Evolutionary conservation across 2,113 vertebrate species (phyloP), one percentile per base, ranked within the genome.

Genomic region (Corythoichthys intestinalis): DNA sequence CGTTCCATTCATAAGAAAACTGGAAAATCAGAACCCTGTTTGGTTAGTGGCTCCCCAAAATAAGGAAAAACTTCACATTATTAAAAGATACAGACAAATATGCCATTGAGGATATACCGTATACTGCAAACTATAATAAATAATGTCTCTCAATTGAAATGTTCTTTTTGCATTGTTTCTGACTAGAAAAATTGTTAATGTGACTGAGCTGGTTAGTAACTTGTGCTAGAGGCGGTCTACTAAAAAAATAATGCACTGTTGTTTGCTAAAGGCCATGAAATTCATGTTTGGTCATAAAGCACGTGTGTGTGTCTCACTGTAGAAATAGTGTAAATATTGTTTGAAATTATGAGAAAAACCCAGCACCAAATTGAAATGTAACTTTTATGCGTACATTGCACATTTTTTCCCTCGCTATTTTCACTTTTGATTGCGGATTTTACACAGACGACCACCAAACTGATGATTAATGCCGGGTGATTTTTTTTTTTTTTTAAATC

Each of bases 1-100:
- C 28, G 1, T 59, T 76, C 66, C 62, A 67, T 63, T 59, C 38
- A 14, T 66, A 38, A 35, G 28, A 35, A 66, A 75, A 10, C 28
- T 5, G 35, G 50, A 77, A 72, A 71, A 60, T 52, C 69, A 10
- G 13, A 17, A 35, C 20, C 20, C n/a, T 6, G n/a, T 20, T 53
- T 53, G n/a, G 50, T 53, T 8, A n/a, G 17, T 7, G 15, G 8
- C 15, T 10, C n/a, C n/a, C 47, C 41, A 56, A 50, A 9, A 63
- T 46, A 3, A 35, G 17, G 7, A 37, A 4, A 60, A 56, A 48
- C 4, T 37, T 47, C 6, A 39, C 35, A 60, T 20, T n/a, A 28
- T 56, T n/a, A 12, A 59, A 62, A 41, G 17, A 11, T 44, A 62
- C 39, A 62, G 39, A 62, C 17, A 44, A 44, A 44, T 14, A 44